Evolutionary conservation across 2,113 vertebrate genomes (phyloP), one percentile per base, ranked within the genome.

Genomic region (Hassar affinis): DNA sequence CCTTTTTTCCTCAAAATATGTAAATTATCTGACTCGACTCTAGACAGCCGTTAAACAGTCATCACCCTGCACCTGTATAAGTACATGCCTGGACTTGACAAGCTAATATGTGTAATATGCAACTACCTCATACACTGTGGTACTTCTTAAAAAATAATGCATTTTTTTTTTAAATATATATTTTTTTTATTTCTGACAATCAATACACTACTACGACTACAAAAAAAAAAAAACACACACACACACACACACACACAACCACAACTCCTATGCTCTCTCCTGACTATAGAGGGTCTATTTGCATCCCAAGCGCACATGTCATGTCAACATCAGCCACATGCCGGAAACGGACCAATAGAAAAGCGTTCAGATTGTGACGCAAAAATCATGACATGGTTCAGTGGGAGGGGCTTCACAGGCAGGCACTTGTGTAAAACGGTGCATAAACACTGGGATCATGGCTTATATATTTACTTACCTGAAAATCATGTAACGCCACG

Each of bases 401-500:
- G 4, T 51, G 78, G 59, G 59, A 1, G 59, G 78, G 51, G 62
- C 35, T 66, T 51, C 20, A 51, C 15, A 3, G 11, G 10, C 6
- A 6, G 10, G 38, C 38, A 5, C 11, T 9, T 9, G 30, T n/a
- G 35, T 3, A 57, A 20, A 38, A 69, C 22, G 25, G 9, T 54
- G 11, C 17, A 71, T 33, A 30, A 75, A 33, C 17, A 45, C 38
- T 1, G 11, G 57, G 14, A 2, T 30, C 17, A 1, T 45, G 20
- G 27, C 5, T 6, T 11, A 6, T 62, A 17, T 6, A 22, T 78
- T 66, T 52, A 72, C 90, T 83, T 94, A 99, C 98, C 97, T 99
- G 97, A 90, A 98, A 99, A 91, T 99, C 98, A 69, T 97, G 97
- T 91, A 99, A 91, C 2, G 97, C 97, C 85, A 99, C 98, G 38